Percentiles rank a stretch among this genome's conserved stretches.
Evolutionary conservation across 1,140 invertebrate species (phyloP).

Genomic region (Episyrphus balteatus): DNA sequence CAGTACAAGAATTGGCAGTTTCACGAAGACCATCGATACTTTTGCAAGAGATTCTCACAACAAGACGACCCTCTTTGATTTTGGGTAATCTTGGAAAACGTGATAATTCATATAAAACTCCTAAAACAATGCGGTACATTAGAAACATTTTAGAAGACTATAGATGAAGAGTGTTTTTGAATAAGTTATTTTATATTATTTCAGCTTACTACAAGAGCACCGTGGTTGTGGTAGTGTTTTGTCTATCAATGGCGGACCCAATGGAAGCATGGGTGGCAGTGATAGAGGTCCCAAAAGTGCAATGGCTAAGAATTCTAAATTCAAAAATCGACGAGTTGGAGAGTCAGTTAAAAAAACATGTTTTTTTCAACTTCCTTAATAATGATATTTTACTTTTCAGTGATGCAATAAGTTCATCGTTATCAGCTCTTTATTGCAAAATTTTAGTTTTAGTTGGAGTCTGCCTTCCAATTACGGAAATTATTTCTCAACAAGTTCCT

Average conservation of each 20-base stretch:
- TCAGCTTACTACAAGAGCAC: constrained; percentile 23
- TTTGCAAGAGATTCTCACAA: constrained; percentile 31
- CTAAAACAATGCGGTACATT: constrained; percentile 24
- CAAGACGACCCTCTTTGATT: constrained; percentile 34
- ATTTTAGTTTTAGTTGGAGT: constrained; percentile 61
- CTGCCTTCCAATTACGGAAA: constrained; percentile 51
- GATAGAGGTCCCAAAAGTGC: constrained; percentile 24
- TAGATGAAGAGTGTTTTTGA: too few relatives aligned
- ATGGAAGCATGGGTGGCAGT: constrained; percentile 15
- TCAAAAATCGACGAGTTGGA: constrained; percentile 33
- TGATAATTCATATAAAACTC: constrained; percentile 25
- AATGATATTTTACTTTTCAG: constrained; percentile 16
- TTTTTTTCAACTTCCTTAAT: neutral
- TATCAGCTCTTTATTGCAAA: constrained; percentile 65
- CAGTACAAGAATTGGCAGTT: constrained; percentile 23
- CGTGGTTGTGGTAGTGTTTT: constrained; percentile 24
- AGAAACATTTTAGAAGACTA: neutral
- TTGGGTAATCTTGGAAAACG: constrained; percentile 28
- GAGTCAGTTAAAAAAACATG: constrained; percentile 27
- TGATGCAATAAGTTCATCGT: constrained; percentile 38
- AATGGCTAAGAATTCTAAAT: constrained; percentile 25
- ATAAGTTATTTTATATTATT: neutral
- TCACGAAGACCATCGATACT: constrained; percentile 30
- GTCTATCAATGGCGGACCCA: constrained; percentile 23
- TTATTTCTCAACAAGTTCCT: constrained; percentile 49